These are phyloP conservation scores for Synanthedon vespiformis DNA, from an alignment of 2,888 invertebrate genomes.

Conservation along the genomic window DNA sequence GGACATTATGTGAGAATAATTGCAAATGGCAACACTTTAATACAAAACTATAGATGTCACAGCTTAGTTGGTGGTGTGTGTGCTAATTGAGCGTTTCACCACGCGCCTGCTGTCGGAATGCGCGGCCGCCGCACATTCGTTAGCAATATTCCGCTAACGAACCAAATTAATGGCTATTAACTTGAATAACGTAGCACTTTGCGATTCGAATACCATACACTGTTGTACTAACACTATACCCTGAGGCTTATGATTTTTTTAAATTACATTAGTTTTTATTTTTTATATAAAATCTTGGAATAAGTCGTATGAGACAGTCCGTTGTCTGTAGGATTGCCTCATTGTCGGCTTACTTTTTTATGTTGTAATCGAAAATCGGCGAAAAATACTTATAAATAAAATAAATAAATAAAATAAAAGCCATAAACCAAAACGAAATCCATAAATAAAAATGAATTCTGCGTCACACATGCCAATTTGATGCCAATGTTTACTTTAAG, in stretches of 20 bases:
- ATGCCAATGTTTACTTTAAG: too few relatives aligned
- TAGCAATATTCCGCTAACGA: conserved; percentile 69
- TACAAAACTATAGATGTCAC: background rate
- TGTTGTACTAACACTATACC: conserved; percentile 13
- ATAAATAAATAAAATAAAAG: too few relatives aligned
- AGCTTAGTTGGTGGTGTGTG: conserved; percentile 16
- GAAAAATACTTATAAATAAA: too few relatives aligned
- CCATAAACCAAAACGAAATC: too few relatives aligned
- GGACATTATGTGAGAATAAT: background rate
- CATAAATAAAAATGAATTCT: too few relatives aligned
- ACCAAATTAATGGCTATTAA: conserved; percentile 68
- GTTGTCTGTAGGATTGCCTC: too few relatives aligned
- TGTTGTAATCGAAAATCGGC: too few relatives aligned
- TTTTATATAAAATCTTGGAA: too few relatives aligned
- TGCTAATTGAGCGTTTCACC: conserved; percentile 61
- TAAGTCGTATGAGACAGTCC: too few relatives aligned
- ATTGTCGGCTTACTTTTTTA: too few relatives aligned
- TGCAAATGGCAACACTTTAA: background rate
- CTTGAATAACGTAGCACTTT: conserved; percentile 65
- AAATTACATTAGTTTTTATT: too few relatives aligned
- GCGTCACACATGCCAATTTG: too few relatives aligned
- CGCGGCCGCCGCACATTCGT: conserved; percentile 58
- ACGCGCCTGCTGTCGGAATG: conserved; percentile 33
- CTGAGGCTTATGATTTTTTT: conserved; percentile 12
- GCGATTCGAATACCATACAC: conserved; percentile 42